A percentile compares a stretch with the other conserved stretches of the same genome.
Evolutionary conservation across 2,888 invertebrate species (phyloP).

Genomic region (Lasioglossum calceatum): DNA sequence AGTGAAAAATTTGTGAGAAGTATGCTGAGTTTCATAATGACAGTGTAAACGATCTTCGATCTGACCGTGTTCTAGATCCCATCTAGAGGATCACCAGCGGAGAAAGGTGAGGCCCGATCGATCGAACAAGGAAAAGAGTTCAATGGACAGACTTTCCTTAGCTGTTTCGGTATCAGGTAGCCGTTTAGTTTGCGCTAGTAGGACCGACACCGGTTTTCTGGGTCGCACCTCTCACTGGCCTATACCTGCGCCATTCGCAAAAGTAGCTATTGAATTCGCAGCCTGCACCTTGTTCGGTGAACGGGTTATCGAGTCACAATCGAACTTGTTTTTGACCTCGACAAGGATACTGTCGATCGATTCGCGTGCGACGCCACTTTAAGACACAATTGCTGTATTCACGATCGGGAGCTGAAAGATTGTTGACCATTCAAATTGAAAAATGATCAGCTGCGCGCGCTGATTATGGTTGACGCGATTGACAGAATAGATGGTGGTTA

Average conservation of each 20-base stretch:
- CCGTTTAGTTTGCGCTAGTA: slow-evolving; percentile 50
- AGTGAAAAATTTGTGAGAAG: neutral
- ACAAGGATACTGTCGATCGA: slow-evolving; percentile 52
- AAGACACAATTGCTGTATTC: slow-evolving; percentile 15
- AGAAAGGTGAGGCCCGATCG: slow-evolving; percentile 39
- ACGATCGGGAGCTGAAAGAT: neutral
- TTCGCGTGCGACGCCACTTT: slow-evolving; percentile 21
- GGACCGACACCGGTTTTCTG: slow-evolving; percentile 65
- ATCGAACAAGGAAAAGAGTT: slow-evolving; percentile 48
- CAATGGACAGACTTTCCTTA: slow-evolving; percentile 69
- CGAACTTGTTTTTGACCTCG: slow-evolving; percentile 59
- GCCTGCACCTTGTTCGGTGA: slow-evolving; percentile 60
- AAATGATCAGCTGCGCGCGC: neutral
- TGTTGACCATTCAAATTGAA: neutral
- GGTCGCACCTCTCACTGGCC: slow-evolving; percentile 77
- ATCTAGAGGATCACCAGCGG: slow-evolving; percentile 7
- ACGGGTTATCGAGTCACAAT: slow-evolving; percentile 60
- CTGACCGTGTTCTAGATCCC: slow-evolving; percentile 6
- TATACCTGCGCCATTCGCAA: slow-evolving; percentile 62
- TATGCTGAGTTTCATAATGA: neutral
- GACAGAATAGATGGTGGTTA: neutral
- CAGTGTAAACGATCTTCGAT: neutral
- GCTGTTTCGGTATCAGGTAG: slow-evolving; percentile 68
- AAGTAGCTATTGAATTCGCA: slow-evolving; percentile 69
- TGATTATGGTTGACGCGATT: neutral